Base-by-base conservation (phyloP, 2,113 vertebrate genomes). In the Atractosteus spatula region DNA sequence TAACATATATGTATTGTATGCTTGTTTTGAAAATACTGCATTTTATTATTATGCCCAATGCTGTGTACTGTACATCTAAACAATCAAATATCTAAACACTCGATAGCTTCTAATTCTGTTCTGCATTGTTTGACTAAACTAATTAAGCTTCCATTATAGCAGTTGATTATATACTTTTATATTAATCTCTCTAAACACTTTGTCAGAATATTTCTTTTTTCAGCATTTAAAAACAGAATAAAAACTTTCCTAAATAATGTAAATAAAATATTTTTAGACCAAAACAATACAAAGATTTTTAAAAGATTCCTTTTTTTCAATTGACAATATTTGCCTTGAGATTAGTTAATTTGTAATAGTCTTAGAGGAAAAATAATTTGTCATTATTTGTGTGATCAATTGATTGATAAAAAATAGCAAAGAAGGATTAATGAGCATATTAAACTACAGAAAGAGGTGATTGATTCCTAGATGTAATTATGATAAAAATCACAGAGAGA, bases 321-420 rank as follows among this genome's bases (percentile, higher is more conserved):
- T 71, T 8, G 43, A 43, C n/a, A 71, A 45, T n/a, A 8, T 67
- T 70, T 64, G 75, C 73, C 73, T 75, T 68, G 66, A 69, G 63
- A 55, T 67, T 67, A 55, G 73, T 43, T 62, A 41, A 66, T 62
- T 55, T 74, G 66, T 62, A 61, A 62, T 62, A 62, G 65, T 66
- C 65, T 62, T 17, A 43, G 45, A 71, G 68, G 69, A 71, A 79
- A 70, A 62, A 69, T 73, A 71, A 74, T 76, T 80, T 74, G 70
- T 55, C 71, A 65, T 75, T 82, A 77, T 81, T 82, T 83, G 71
- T 57, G 68, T 76, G 57, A 80, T 71, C 78, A 76, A 87, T 86
- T 76, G 79, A 85, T 82, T 78, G 70, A 78, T 81, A 69, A 77
- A 78, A 77, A 75, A 74, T 47, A 76, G 72, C 75, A 75, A 56